phyloP scores from a whole-genome alignment of 2,113 vertebrate genomes.

The Progne subis region DNA sequence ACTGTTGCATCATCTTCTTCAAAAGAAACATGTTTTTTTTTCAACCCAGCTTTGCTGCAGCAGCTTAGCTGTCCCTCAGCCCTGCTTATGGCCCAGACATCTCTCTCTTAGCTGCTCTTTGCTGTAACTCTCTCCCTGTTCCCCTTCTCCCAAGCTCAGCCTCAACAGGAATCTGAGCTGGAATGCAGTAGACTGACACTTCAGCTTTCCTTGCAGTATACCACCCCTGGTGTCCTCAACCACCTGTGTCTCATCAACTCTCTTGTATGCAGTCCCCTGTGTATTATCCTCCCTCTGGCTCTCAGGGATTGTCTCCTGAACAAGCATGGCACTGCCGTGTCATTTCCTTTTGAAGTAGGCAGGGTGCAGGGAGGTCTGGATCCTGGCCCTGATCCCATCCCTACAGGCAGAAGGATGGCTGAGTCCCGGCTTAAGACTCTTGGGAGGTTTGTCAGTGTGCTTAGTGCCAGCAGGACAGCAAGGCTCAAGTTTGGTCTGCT shows the following conservation, averaged over 20 bases:
- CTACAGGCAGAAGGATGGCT: not conserved
- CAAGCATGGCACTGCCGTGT: not conserved
- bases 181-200: rapidly evolving
- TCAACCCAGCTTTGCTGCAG: not conserved
- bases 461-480: not conserved
- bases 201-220: not conserved
- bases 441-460: not conserved
- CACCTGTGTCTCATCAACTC: not conserved
- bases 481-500: not conserved
- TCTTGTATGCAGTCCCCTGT: not conserved
- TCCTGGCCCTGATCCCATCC: not conserved
- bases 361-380: not conserved
- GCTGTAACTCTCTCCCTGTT: not conserved
- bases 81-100: not conserved
- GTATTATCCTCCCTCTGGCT: not conserved
- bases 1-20: not conserved
- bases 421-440: not conserved
- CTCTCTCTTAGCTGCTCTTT: not conserved
- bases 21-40: not conserved
- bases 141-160: not conserved
- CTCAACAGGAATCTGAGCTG: not conserved
- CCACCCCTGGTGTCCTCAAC: not conserved
- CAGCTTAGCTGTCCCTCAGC: not conserved
- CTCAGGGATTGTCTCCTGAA: not conserved
- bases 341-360: not conserved